Evolutionary conservation across 2,888 invertebrate genomes (phyloP).

Genomic region (Pammene fasciana): DNA sequence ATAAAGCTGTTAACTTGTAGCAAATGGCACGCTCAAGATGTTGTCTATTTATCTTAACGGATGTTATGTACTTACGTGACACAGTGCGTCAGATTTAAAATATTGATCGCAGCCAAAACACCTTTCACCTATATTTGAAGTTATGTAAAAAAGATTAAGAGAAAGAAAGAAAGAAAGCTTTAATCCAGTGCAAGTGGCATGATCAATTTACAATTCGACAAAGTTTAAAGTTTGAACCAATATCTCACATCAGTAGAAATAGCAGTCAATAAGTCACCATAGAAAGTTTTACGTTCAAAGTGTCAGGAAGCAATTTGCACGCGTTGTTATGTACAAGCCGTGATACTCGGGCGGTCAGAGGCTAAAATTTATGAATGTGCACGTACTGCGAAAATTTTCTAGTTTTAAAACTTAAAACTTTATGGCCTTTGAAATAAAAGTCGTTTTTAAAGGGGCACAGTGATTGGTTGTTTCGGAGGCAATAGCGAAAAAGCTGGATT

Average conservation of each 20-base stretch:
- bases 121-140: too few species aligned
- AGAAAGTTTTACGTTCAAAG: constrained; percentile 32
- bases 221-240: neutral
- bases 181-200: neutral
- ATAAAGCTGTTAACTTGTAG: too few species aligned
- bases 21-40: neutral
- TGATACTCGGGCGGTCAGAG: constrained; percentile 39
- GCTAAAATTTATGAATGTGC: constrained; percentile 41
- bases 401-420: neutral
- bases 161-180: too few species aligned
- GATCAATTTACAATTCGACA: neutral
- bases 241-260: constrained; percentile 1
- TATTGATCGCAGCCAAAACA: too few species aligned
- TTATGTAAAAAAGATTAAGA: too few species aligned
- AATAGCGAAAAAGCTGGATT: constrained; percentile 32
- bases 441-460: neutral
- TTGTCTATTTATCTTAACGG: too few species aligned
- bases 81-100: too few species aligned
- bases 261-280: constrained; percentile 30
- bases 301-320: constrained; percentile 42
- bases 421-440: neutral
- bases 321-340: constrained; percentile 40
- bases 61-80: too few species aligned
- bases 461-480: constrained; percentile 33
- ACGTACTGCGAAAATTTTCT: constrained; percentile 28